Evolutionary conservation across 92 coral and sea anemone genomes (phyloP), one percentile per base, ranked within the genome.

Genomic region (Palythoa heliodiscus): DNA sequence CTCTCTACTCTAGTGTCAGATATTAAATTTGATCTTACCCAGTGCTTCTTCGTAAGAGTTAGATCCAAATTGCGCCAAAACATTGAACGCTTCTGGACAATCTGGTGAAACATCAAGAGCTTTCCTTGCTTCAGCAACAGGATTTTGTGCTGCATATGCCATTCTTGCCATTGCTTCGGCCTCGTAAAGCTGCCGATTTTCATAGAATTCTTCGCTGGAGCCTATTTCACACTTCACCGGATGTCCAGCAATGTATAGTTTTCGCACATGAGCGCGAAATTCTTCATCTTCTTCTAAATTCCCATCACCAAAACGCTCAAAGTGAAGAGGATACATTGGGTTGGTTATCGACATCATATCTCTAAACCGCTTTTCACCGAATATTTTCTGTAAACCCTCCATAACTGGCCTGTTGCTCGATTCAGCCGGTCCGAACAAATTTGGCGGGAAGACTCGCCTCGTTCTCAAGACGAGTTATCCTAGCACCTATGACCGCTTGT

Each of bases 31-130:
- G 48, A 25, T 64, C 93, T 64, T 86, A 92, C 95, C 88, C 11
- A 92, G 93, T 16, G 95, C 93, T 89, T 92, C 93, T 50, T 79
- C 86, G 68, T 87, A 92, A 17, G 91, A 87, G n/a, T 85, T 77
- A 16, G 95, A 88, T 17, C 71, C 93, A 66, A 90, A 89, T 83
- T 82, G 88, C 22, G 95, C 95, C 74, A 89, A 71, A 1, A 87
- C 95, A 52, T 92, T 92, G 88, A 87, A 92, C 25, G 95, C 92
- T 69, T 92, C 95, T 11, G 95, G 95, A 50, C 92, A 89, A 75
- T 67, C 17, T 11, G 89, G 91, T 11, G 95, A 92, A n/a, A 92
- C 84, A 52, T 85, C 80, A 16, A 92, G 73, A 52, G 95, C 95
- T 67, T 70, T 78, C 35, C 82, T 89, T 3, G 92, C 95, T 60